Percentiles rank a stretch among this genome's conserved stretches.
phyloP scores from a whole-genome alignment of 2,113 vertebrate species.

The Oostethus manadensis region DNA sequence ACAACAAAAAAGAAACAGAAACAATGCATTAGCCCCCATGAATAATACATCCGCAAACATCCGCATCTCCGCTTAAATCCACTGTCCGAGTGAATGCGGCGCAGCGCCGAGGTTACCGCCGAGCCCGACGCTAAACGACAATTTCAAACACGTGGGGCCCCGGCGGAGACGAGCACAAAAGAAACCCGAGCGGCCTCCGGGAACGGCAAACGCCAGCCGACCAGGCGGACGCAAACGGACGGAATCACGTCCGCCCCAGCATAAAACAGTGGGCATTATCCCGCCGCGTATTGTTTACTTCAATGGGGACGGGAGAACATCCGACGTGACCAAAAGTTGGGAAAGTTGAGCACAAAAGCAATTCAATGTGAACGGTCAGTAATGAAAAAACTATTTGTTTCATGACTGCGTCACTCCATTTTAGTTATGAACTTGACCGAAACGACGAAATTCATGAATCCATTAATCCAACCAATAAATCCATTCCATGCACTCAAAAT shows the following conservation, averaged over 20 bases:
- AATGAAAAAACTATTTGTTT: not conserved
- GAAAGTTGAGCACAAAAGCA: not conserved
- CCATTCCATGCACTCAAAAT: too few relatives aligned
- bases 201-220: too few relatives aligned
- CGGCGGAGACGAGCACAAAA: not conserved
- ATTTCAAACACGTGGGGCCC: not conserved
- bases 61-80: constrained; percentile 59
- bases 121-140: too few relatives aligned
- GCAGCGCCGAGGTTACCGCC: not conserved
- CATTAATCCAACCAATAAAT: too few relatives aligned
- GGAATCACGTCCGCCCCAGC: not conserved
- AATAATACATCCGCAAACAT: constrained; percentile 68
- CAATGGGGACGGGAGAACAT: not conserved
- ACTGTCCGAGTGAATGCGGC: constrained; percentile 56
- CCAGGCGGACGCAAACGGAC: not conserved
- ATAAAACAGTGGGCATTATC: not conserved
- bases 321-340: not conserved
- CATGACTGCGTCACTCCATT: too few relatives aligned
- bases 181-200: not conserved
- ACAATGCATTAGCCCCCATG: constrained; percentile 76
- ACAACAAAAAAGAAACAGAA: constrained; percentile 73
- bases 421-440: too few relatives aligned
- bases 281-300: not conserved
- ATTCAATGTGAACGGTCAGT: not conserved
- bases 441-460: too few relatives aligned